These are phyloP conservation scores for Athrips mouffetella DNA, from an alignment of 2,888 invertebrate species.

Conservation along the genomic window DNA sequence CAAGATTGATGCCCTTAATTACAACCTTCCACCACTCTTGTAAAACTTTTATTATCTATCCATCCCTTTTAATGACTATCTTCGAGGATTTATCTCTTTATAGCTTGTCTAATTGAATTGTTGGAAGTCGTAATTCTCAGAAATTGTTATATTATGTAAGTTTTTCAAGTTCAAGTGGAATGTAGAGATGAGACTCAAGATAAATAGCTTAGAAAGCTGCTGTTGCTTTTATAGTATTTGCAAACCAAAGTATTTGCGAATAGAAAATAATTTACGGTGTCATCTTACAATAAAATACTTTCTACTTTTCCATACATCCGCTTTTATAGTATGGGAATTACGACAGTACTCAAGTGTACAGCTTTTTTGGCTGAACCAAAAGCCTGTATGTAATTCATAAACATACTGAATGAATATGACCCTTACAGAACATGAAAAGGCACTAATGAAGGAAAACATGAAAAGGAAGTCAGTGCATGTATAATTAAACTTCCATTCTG, in stretches of 20 bases:
- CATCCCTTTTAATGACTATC: not conserved
- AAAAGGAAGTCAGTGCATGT: slow-evolving; percentile 2
- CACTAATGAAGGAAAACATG: slow-evolving; percentile 1
- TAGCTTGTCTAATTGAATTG: not conserved
- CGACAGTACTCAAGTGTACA: no score
- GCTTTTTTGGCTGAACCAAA: no score
- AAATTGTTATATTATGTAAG: not conserved
- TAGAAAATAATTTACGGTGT: no score
- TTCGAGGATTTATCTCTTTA: not conserved
- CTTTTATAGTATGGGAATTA: no score
- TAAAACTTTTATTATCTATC: not conserved
- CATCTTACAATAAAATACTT: no score
- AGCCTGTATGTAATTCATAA: no score
- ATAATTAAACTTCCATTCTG: slow-evolving; percentile 4
- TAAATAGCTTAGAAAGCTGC: not conserved
- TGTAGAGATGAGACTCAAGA: not conserved
- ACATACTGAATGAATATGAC: not conserved
- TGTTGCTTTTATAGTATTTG: not conserved
- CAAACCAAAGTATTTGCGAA: no score
- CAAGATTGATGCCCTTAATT: slow-evolving; percentile 13
- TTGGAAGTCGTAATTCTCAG: not conserved
- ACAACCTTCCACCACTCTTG: slow-evolving; percentile 1
- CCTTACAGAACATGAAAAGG: not conserved
- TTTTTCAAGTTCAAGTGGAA: not conserved
- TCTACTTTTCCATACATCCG: no score